phyloP scores from a whole-genome alignment of 2,113 vertebrate genomes.

The Aptenodytes patagonicus region DNA sequence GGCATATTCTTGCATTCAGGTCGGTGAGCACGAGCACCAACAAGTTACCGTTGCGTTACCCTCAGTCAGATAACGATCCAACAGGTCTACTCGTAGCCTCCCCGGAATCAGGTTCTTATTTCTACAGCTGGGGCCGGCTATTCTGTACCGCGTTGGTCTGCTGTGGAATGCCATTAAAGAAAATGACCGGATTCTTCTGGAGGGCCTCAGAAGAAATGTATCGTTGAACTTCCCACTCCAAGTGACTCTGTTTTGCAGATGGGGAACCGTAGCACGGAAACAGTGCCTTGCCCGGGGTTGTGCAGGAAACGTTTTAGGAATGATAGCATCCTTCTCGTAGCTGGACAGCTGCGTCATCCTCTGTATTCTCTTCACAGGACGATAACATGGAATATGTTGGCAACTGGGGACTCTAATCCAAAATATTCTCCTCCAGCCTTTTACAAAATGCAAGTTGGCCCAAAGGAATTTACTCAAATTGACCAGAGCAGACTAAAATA shows the following conservation, averaged over 20 bases:
- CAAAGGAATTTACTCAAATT: not conserved
- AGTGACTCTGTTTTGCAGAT: not conserved
- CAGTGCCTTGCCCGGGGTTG: not conserved
- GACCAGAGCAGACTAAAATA: not conserved
- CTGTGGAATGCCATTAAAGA: not conserved
- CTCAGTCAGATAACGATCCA: not conserved
- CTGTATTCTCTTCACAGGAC: not conserved
- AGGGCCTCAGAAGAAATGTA: not conserved
- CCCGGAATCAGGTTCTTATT: not conserved
- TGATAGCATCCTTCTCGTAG: not conserved
- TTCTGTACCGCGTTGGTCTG: not conserved
- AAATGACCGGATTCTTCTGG: not conserved
- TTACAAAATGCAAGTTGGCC: not conserved
- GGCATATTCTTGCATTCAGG: not conserved
- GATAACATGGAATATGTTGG: not conserved
- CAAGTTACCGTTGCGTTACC: rapidly evolving
- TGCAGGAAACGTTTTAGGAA: not conserved
- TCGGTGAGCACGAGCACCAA: rapidly evolving
- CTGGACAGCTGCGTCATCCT: not conserved
- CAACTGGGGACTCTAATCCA: not conserved
- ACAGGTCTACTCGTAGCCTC: not conserved
- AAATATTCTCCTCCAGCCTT: not conserved
- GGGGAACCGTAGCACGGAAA: not conserved
- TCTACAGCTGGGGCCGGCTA: not conserved
- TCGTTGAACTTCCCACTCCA: not conserved